Evolutionary conservation across 2,113 vertebrate species (phyloP).

Genomic region (Strigops habroptila): DNA sequence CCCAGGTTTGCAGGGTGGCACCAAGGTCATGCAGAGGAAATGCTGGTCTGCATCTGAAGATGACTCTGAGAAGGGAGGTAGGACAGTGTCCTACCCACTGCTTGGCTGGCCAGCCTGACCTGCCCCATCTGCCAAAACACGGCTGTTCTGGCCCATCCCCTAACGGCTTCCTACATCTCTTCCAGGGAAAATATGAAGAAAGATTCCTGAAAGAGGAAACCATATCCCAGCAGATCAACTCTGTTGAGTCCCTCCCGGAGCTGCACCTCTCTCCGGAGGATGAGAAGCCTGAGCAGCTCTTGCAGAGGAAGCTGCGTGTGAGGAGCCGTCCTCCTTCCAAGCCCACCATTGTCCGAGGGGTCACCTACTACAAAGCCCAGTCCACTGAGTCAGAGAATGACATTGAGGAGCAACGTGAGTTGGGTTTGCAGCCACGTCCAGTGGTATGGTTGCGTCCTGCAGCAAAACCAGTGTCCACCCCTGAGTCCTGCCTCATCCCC

Average conservation of each 20-base stretch:
- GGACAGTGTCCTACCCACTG: rapidly evolving
- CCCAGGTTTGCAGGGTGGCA: background rate
- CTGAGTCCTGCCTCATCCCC: background rate
- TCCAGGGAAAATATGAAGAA: constrained; percentile 81
- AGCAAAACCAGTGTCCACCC: background rate
- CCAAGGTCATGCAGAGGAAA: background rate
- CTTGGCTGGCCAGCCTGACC: background rate
- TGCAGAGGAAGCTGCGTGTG: constrained; percentile 60
- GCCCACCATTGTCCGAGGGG: constrained; percentile 85
- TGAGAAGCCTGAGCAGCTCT: constrained; percentile 44
- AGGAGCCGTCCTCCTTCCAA: constrained; percentile 71
- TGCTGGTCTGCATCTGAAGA: rapidly evolving
- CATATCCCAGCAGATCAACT: constrained; percentile 71
- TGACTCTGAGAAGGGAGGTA: background rate
- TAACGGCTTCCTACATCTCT: background rate
- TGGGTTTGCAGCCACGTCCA: rapidly evolving
- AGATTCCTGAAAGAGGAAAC: constrained; percentile 75
- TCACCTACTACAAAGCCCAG: constrained; percentile 95
- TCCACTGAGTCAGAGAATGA: constrained; percentile 83
- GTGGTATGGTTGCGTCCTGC: background rate
- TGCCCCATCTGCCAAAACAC: rapidly evolving
- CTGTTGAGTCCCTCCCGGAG: constrained; percentile 42
- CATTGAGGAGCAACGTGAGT: constrained; percentile 87
- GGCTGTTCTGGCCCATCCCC: background rate
- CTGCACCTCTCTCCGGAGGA: constrained; percentile 48